phyloP scores from a whole-genome alignment of 2,888 invertebrate genomes.

The Blera fallax region DNA sequence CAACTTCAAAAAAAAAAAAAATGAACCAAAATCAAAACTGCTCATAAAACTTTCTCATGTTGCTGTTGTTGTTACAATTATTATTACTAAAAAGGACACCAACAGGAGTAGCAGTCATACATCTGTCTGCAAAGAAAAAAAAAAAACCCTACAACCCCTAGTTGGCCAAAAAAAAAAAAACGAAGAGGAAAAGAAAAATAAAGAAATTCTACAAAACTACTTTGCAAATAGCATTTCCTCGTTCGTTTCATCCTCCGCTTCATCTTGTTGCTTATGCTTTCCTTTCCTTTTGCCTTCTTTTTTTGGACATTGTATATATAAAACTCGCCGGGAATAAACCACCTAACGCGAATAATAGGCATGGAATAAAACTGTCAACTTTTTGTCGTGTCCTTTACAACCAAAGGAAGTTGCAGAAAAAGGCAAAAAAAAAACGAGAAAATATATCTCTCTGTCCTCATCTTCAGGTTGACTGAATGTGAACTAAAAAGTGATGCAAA shows the following conservation, averaged over 20 bases:
- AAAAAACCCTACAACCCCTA: background rate
- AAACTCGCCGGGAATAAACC: constrained; percentile 51
- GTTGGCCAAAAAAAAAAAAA: background rate
- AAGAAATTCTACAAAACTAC: constrained; percentile 51
- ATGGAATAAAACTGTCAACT: constrained; percentile 70
- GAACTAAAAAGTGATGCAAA: constrained; percentile 58
- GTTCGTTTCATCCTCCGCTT: constrained; percentile 34
- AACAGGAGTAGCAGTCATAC: constrained; percentile 21
- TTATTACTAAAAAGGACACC: constrained; percentile 35
- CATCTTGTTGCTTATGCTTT: constrained; percentile 23
- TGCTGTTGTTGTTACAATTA: constrained; percentile 52
- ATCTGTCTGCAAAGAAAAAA: constrained; percentile 6
- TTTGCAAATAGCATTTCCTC: constrained; percentile 68
- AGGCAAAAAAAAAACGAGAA: background rate
- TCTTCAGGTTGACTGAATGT: constrained; percentile 71
- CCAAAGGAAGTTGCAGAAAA: constrained; percentile 39
- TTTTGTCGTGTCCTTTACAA: constrained; percentile 59
- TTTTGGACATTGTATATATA: constrained; percentile 49
- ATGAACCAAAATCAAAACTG: constrained; percentile 47
- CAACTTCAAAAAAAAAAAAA: too few relatives aligned
- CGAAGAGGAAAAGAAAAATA: background rate
- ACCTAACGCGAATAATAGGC: constrained; percentile 71
- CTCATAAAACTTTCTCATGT: constrained; percentile 43
- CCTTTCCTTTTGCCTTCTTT: constrained; percentile 22
- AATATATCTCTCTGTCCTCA: constrained; percentile 53